phyloP scores from a whole-genome alignment of 1,140 invertebrate species.

The Aporrectodea caliginosa region DNA sequence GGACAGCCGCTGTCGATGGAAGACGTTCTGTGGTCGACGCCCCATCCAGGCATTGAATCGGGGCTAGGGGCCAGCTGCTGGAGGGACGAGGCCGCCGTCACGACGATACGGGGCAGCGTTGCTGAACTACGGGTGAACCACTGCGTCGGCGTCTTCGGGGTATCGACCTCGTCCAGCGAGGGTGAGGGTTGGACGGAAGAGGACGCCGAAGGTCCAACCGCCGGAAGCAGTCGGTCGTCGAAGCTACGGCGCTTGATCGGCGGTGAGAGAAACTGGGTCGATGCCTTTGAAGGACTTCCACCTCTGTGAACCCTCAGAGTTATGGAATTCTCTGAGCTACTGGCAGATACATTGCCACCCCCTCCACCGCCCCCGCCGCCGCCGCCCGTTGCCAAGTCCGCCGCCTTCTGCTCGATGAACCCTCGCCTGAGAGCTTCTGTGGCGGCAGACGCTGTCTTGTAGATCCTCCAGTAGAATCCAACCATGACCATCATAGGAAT shows the following conservation, averaged over 20 bases:
- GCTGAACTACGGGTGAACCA: not conserved
- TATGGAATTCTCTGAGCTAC: not conserved
- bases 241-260: not conserved
- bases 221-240: not conserved
- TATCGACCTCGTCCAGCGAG: not conserved
- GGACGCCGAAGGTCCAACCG: too few species aligned
- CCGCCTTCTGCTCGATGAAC: conserved; percentile 51
- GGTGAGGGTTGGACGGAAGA: not conserved
- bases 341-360: not conserved
- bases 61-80: not conserved
- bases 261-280: not conserved
- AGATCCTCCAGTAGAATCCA: conserved; percentile 92
- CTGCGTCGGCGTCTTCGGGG: not conserved
- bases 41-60: not conserved
- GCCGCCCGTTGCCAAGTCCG: too few species aligned
- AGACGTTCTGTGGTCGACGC: not conserved
- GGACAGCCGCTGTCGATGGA: not conserved
- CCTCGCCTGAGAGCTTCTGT: conserved; percentile 52
- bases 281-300: not conserved
- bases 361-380: not conserved
- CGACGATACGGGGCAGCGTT: not conserved
- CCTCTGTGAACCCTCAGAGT: conserved; percentile 31
- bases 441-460: conserved; percentile 81
- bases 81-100: not conserved
- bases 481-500: conserved; percentile 91